Evolutionary conservation across 2,888 invertebrate genomes (phyloP).

Genomic region (Eustalomyia histrio): DNA sequence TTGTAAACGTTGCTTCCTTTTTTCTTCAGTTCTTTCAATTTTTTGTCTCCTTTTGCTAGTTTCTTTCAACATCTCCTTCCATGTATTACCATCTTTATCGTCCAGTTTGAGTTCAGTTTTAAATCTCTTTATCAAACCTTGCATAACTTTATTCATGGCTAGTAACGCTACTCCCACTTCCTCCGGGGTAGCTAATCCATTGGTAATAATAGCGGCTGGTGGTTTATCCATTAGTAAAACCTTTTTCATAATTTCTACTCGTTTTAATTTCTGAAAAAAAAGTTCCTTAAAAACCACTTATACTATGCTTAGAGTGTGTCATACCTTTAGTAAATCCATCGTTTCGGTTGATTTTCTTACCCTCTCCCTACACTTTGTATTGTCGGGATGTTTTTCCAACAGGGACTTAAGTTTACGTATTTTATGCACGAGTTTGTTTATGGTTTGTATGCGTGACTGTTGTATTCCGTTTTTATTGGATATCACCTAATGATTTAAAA

Average conservation of each 20-base stretch:
- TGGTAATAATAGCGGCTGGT: conserved; percentile 72
- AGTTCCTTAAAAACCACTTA: background rate
- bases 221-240: conserved; percentile 71
- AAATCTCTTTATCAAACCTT: conserved; percentile 68
- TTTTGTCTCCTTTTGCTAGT: conserved; percentile 73
- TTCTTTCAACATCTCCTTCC: conserved; percentile 73
- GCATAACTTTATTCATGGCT: conserved; percentile 73
- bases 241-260: conserved; percentile 71
- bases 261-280: conserved; percentile 70
- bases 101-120: conserved; percentile 68
- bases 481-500: conserved; percentile 71
- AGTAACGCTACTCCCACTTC: conserved; percentile 75
- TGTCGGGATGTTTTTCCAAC: conserved; percentile 71
- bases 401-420: conserved; percentile 73
- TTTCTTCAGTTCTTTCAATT: conserved; percentile 70
- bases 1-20: conserved; percentile 69
- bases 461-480: conserved; percentile 75
- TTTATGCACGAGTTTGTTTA: conserved; percentile 76
- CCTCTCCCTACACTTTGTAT: conserved; percentile 71
- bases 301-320: background rate
- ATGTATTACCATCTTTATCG: conserved; percentile 65
- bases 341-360: conserved; percentile 70
- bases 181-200: conserved; percentile 73
- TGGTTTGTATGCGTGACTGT: conserved; percentile 72
- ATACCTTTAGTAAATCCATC: conserved; percentile 72